These are phyloP conservation scores for Euphydryas editha DNA, from an alignment of 2,888 invertebrate species.

Conservation along the genomic window DNA sequence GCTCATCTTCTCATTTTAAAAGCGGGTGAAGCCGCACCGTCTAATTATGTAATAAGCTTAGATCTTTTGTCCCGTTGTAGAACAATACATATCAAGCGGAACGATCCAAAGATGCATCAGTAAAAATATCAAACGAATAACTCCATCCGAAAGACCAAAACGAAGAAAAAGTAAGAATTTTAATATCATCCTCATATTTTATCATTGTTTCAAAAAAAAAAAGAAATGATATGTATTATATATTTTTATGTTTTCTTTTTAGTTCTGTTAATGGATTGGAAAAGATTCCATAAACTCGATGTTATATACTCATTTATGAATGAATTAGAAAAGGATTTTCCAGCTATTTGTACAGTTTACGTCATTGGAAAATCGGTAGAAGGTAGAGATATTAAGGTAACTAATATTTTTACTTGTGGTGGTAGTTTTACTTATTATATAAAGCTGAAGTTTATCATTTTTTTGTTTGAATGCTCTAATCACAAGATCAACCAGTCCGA, in stretches of 20 bases:
- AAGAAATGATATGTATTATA: neutral
- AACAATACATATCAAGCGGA: conserved; percentile 31
- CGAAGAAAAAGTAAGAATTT: conserved; percentile 55
- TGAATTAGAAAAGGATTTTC: conserved; percentile 89
- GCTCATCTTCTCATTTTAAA: neutral
- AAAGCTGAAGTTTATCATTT: no score
- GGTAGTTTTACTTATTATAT: no score
- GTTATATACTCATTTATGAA: conserved; percentile 91
- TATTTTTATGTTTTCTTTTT: conserved; percentile 30
- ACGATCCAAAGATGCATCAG: conserved; percentile 40
- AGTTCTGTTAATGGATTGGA: conserved; percentile 87
- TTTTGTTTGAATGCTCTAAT: no score
- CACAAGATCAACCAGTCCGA: no score
- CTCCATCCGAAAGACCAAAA: conserved; percentile 56
- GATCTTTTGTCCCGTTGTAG: conserved; percentile 16
- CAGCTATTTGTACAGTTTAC: conserved; percentile 88
- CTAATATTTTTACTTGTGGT: neutral
- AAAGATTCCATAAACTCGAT: conserved; percentile 88
- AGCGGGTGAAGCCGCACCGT: neutral
- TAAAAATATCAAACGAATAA: conserved; percentile 47
- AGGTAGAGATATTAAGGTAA: conserved; percentile 89
- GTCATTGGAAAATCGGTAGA: conserved; percentile 91
- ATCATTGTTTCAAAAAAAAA: neutral
- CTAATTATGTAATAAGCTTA: neutral
- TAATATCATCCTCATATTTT: neutral